These are phyloP conservation scores for Seriola rivoliana DNA, from an alignment of 2,113 vertebrate species.

Conservation along the genomic window DNA sequence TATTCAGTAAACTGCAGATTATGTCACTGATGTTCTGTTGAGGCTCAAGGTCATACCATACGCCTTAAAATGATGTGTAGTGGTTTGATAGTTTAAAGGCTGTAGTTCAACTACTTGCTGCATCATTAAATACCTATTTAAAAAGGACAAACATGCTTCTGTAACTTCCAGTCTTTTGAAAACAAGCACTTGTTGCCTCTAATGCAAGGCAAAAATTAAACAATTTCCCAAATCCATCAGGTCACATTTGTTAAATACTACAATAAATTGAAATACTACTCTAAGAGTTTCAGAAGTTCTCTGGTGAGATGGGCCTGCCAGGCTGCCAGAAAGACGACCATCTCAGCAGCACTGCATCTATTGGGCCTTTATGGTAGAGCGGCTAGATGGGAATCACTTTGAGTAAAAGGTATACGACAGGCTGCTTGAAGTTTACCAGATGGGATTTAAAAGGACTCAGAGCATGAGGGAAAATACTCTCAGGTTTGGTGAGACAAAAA, in stretches of 20 bases:
- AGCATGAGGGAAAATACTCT: too few relatives aligned
- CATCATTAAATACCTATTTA: background rate
- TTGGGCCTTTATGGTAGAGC: background rate
- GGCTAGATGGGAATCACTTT: background rate
- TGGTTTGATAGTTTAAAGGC: background rate
- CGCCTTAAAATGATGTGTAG: background rate
- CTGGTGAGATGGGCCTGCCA: background rate
- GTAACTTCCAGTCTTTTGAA: background rate
- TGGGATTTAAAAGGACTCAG: too few relatives aligned
- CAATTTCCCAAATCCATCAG: too few relatives aligned
- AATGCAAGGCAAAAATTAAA: background rate
- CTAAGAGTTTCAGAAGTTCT: background rate
- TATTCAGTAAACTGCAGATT: slow-evolving; percentile 33
- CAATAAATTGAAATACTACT: background rate
- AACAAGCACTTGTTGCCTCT: background rate
- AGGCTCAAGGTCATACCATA: background rate
- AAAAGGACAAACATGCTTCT: background rate
- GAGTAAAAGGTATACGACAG: background rate
- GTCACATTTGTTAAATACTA: too few relatives aligned
- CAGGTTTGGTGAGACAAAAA: too few relatives aligned
- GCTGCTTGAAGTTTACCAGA: too few relatives aligned
- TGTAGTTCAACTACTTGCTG: background rate
- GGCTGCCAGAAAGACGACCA: background rate
- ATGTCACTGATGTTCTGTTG: background rate
- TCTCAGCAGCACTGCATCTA: background rate